Evolutionary conservation across 92 coral and sea anemone genomes (phyloP).

Genomic region (Meandrina meandrites): DNA sequence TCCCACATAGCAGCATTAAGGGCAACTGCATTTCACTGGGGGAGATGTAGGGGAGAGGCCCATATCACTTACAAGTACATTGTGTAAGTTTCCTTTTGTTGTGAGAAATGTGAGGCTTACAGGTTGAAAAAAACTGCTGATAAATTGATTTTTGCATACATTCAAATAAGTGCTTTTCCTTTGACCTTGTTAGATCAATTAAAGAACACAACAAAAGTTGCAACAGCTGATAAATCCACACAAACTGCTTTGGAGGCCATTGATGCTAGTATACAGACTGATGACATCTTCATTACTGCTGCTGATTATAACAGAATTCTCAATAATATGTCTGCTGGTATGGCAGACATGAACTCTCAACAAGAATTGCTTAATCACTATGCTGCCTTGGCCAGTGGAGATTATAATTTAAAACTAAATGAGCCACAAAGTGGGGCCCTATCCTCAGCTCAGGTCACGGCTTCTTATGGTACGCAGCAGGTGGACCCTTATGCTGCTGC

Average conservation of each 20-base stretch:
- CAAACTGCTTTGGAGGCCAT: constrained; percentile 10
- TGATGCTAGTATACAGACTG: constrained; percentile 36
- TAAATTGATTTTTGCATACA: not conserved
- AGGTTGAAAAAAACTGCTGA: not conserved
- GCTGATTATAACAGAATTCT: constrained; percentile 18
- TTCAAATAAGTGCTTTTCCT: not conserved
- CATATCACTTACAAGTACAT: too few species aligned
- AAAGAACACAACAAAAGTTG: not conserved
- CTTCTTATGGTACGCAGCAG: constrained; percentile 23
- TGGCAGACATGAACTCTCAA: constrained; percentile 23
- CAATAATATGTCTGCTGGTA: not conserved
- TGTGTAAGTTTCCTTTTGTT: too few species aligned
- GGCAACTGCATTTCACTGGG: too few species aligned
- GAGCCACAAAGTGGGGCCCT: not conserved
- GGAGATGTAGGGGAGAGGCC: too few species aligned
- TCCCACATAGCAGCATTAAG: too few species aligned
- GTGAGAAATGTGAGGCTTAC: too few species aligned
- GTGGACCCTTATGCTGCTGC: constrained; percentile 34
- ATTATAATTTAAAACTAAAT: constrained; percentile 6
- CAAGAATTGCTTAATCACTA: constrained; percentile 32
- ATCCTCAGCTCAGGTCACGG: constrained; percentile 10
- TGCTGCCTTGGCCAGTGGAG: constrained; percentile 11
- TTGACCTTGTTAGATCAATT: constrained; percentile 1
- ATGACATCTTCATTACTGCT: constrained; percentile 5
- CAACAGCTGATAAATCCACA: constrained; percentile 17